phyloP scores from a whole-genome alignment of 2,888 invertebrate species.

The Hypomecis atomaria region DNA sequence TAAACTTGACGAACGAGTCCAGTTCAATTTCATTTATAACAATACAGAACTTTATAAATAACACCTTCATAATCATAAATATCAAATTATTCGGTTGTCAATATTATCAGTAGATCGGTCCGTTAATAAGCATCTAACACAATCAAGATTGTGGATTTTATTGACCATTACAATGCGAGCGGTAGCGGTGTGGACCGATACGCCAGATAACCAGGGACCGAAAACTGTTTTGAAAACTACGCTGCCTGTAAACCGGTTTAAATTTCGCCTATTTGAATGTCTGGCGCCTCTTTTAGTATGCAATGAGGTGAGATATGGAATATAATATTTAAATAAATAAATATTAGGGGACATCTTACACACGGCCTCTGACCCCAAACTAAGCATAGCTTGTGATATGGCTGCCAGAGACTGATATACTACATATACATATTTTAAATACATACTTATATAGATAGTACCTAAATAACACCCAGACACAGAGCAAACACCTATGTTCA shows the following conservation, averaged over 20 bases:
- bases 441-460: no score
- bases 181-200: slow-evolving; percentile 42
- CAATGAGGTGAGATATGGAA: no score
- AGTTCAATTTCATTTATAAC: neutral
- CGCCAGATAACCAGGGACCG: slow-evolving; percentile 44
- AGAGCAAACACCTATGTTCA: no score
- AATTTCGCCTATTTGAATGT: neutral
- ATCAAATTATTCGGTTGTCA: slow-evolving; percentile 55
- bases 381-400: no score
- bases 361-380: no score
- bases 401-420: no score
- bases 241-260: slow-evolving; percentile 1
- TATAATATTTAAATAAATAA: no score
- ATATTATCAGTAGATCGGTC: slow-evolving; percentile 57
- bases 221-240: neutral
- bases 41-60: no score
- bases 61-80: slow-evolving; percentile 27
- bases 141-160: slow-evolving; percentile 64
- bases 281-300: no score
- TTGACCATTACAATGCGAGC: slow-evolving; percentile 57
- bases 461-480: no score
- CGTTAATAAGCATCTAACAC: slow-evolving; percentile 52
- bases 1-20: neutral
- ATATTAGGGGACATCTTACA: no score
- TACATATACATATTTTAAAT: no score